Evolutionary conservation across 2,888 invertebrate genomes (phyloP).

Genomic region (Synergus japonicus): DNA sequence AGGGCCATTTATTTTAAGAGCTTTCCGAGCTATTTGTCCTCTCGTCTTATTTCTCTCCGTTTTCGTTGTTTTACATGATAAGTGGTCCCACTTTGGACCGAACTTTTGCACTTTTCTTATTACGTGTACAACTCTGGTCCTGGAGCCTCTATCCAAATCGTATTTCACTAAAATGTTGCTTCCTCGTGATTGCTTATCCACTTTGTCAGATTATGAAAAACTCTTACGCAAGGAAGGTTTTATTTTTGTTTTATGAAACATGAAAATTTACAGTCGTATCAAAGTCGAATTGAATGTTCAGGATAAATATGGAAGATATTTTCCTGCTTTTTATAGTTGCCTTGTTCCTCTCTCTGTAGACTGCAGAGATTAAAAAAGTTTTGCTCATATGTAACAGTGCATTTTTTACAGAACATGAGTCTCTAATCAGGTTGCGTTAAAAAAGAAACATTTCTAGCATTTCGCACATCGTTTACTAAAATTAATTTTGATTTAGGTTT

Average conservation of each 20-base stretch:
- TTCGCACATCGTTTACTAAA: background rate
- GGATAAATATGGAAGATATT: background rate
- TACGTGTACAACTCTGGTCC: background rate
- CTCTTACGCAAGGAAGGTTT: background rate
- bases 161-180: conserved; percentile 14
- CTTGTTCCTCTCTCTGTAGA: background rate
- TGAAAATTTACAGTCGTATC: conserved; percentile 4
- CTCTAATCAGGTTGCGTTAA: background rate
- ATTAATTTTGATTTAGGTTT: background rate
- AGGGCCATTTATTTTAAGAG: conserved; percentile 36
- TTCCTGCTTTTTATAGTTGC: background rate
- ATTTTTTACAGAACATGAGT: background rate
- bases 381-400: background rate
- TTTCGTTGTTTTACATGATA: conserved; percentile 35
- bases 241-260: background rate
- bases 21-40: conserved; percentile 35
- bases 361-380: conserved; percentile 32
- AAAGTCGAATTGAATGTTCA: background rate
- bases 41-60: conserved; percentile 34
- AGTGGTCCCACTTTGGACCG: conserved; percentile 32
- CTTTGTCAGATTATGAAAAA: conserved; percentile 24
- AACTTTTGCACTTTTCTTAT: conserved; percentile 34
- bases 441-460: background rate
- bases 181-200: conserved; percentile 32
- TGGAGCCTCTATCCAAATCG: conserved; percentile 17